Evolutionary conservation across 2,113 vertebrate species (phyloP), one percentile per base, ranked within the genome.

Genomic region (Megaceryle torquata): DNA sequence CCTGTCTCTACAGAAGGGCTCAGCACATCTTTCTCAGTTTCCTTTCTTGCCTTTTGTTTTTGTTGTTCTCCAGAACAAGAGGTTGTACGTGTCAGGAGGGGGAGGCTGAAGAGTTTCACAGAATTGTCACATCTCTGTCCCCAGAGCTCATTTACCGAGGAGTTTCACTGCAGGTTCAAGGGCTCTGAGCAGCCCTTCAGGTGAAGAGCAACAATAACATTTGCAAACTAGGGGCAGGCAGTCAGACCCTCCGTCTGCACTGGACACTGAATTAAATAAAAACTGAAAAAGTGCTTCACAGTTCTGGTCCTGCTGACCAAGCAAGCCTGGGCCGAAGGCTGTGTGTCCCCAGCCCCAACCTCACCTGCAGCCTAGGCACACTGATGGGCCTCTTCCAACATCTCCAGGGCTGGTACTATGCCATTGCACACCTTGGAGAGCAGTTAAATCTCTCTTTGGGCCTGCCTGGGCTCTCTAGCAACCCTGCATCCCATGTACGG

Each of bases 361-460:
- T 41, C 2, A 0, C 24, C 53, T 14, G 20, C 79, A 88, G 54
- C 68, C 33, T 63, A 57, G 61, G 37, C 35, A 39, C 56, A 82
- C 20, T 1, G 3, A 54, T 4, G 29, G 51, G 35, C 14, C 28
- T 39, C 43, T 61, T 77, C 44, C 80, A 91, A 13, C 26, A 26
- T 7, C 61, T 24, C 12, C 67, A 64, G 65, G 48, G 39, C 78
- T 85, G 75, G 43, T 2, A 0, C 39, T 53, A 7, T 35, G 39
- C 39, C 82, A 68, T 70, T 2, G 0, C 22, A 33, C 0, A 0
- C 18, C 46, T 35, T 54, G 53, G 1, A 1, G 0, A 91, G 67
- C 17, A 68, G 53, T 41, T 33, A 4, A 4, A 9, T 59, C 63
- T 71, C 57, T 54, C 54, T 79, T 15, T 0, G 2, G 20, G 60